phyloP scores from a whole-genome alignment of 2,797 vertebrate genomes.

The Aratinga solstitialis region DNA sequence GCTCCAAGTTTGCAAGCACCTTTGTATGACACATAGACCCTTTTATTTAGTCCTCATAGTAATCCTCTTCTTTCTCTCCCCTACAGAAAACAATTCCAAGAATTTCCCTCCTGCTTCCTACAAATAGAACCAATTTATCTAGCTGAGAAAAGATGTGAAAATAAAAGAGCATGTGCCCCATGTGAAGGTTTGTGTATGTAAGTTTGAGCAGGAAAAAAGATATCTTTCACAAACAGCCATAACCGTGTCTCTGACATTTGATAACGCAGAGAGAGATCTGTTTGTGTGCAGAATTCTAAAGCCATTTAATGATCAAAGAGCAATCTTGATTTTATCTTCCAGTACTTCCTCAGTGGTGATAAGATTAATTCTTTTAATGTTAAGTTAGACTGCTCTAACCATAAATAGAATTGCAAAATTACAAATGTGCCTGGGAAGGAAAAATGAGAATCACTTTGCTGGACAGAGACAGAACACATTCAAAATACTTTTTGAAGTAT shows the following conservation, averaged over 20 bases:
- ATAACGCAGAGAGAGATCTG: conserved; percentile 11
- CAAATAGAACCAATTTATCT: neutral
- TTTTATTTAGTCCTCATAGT: neutral
- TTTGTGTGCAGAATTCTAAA: conserved; percentile 46
- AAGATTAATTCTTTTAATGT: conserved; percentile 59
- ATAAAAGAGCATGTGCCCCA: neutral
- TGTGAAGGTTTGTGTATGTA: neutral
- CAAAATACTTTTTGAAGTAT: neutral
- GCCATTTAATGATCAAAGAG: conserved; percentile 55
- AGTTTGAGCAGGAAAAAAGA: neutral
- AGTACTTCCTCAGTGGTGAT: conserved; percentile 44
- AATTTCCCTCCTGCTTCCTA: neutral
- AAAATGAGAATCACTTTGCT: neutral
- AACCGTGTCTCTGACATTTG: conserved; percentile 34
- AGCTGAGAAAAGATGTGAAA: neutral
- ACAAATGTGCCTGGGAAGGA: neutral
- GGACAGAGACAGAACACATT: neutral
- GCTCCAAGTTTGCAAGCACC: neutral
- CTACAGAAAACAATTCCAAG: neutral
- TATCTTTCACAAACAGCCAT: conserved; percentile 11
- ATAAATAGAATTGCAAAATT: conserved; percentile 38
- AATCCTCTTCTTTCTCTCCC: neutral
- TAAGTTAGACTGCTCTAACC: neutral
- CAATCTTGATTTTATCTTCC: conserved; percentile 56
- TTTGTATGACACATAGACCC: neutral